phyloP scores from a whole-genome alignment of 2,797 vertebrate species.

The Sus cebifrons region DNA sequence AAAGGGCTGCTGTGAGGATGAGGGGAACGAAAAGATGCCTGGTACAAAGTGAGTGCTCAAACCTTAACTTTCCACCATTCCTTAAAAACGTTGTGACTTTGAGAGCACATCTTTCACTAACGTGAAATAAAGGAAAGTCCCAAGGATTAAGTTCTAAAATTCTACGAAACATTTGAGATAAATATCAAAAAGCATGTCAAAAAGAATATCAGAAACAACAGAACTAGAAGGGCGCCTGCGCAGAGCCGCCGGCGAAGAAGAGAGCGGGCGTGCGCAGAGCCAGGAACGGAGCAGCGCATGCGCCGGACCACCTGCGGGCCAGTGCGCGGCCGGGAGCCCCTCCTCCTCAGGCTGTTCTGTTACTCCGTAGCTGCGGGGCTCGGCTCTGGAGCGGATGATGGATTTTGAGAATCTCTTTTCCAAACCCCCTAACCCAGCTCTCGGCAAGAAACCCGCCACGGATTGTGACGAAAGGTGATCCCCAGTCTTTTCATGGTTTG shows the following conservation, averaged over 20 bases:
- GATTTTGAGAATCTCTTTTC: conserved; percentile 99
- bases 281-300: background rate
- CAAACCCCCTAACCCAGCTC: conserved; percentile 98
- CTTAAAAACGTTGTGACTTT: background rate
- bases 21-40: background rate
- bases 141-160: background rate
- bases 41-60: background rate
- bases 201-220: rapidly evolving
- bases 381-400: conserved; percentile 90
- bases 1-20: background rate
- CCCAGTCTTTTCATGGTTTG: conserved; percentile 49
- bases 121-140: background rate
- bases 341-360: rapidly evolving
- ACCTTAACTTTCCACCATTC: background rate
- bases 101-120: background rate
- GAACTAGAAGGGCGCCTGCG: rapidly evolving
- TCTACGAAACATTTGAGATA: rapidly evolving
- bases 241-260: rapidly evolving
- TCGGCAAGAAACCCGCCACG: conserved; percentile 97
- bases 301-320: background rate
- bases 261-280: background rate
- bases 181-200: no score
- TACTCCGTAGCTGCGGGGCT: rapidly evolving
- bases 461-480: conserved; percentile 92
- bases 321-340: rapidly evolving